Conservation (phyloP, 2,888 invertebrate species). For the Drosophila lutescens region DNA sequence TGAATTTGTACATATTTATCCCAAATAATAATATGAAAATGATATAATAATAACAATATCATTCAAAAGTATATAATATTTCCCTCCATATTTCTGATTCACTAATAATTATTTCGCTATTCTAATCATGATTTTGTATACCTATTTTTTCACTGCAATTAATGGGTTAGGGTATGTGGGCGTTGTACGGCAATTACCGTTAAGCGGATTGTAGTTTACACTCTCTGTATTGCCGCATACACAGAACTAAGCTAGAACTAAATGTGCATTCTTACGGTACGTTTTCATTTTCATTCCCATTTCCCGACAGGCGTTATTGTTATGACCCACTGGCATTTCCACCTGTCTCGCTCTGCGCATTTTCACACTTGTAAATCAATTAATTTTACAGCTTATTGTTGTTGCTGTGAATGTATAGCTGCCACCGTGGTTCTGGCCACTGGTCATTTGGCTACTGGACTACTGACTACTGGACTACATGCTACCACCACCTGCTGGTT, state of each 20-base stretch:
- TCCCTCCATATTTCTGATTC: too few species aligned
- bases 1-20: too few species aligned
- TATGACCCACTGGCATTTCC: slow-evolving; percentile 35
- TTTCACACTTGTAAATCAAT: slow-evolving; percentile 80
- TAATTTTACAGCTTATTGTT: slow-evolving; percentile 68
- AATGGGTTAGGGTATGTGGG: slow-evolving; percentile 3
- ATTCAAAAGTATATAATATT: too few species aligned
- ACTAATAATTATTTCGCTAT: background rate
- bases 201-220: slow-evolving; percentile 78
- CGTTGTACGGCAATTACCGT: slow-evolving; percentile 71
- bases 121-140: too few species aligned
- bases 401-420: slow-evolving; percentile 9
- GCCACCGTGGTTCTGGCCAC: slow-evolving; percentile 16
- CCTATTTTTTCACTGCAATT: slow-evolving; percentile 2
- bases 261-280: slow-evolving; percentile 48
- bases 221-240: slow-evolving; percentile 24
- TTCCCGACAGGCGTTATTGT: slow-evolving; percentile 51
- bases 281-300: slow-evolving; percentile 38
- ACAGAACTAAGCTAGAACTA: slow-evolving; percentile 59
- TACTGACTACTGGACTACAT: slow-evolving; percentile 2
- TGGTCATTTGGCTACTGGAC: slow-evolving; percentile 11
- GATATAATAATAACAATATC: too few species aligned
- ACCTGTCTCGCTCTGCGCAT: slow-evolving; percentile 46
- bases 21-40: too few species aligned
- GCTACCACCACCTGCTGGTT: slow-evolving; percentile 56